phyloP scores from a whole-genome alignment of 2,113 vertebrate genomes.

The Mormyrus iriodes region DNA sequence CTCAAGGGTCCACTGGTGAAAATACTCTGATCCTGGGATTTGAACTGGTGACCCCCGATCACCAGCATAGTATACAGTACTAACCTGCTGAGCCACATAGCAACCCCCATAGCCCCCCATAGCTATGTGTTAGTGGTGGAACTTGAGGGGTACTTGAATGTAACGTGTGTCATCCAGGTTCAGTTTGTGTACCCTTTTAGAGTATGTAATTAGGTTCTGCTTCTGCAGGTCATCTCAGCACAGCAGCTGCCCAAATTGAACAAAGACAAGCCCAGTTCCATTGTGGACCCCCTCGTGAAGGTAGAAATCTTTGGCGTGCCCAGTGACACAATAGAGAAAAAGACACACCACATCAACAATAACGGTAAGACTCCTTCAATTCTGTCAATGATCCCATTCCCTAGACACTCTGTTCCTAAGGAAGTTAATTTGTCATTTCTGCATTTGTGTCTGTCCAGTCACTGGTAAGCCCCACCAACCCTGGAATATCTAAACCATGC shows the following conservation, averaged over 20 bases:
- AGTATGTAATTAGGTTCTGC: not conserved
- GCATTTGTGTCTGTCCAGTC: not conserved
- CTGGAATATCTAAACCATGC: not conserved
- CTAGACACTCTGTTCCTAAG: not conserved
- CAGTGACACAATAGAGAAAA: constrained; percentile 65
- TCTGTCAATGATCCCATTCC: not conserved
- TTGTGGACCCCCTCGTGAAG: constrained; percentile 83
- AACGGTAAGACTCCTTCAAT: constrained; percentile 61
- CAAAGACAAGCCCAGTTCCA: constrained; percentile 76
- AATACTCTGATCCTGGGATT: too few species aligned
- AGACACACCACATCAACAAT: constrained; percentile 75
- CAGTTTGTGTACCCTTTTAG: too few species aligned
- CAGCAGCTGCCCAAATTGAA: constrained; percentile 93
- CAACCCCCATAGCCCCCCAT: too few species aligned
- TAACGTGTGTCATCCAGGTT: not conserved
- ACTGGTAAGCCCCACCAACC: not conserved
- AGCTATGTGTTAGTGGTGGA: too few species aligned
- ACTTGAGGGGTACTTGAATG: not conserved
- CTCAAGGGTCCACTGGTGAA: too few species aligned
- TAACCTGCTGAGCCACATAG: too few species aligned
- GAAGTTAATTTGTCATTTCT: not conserved
- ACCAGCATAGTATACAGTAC: too few species aligned
- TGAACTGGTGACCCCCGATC: too few species aligned
- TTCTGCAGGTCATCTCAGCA: constrained; percentile 79
- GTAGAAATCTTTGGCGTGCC: constrained; percentile 75